Conservation (phyloP, 2,113 vertebrate species). For the Semicossyphus pulcher region DNA sequence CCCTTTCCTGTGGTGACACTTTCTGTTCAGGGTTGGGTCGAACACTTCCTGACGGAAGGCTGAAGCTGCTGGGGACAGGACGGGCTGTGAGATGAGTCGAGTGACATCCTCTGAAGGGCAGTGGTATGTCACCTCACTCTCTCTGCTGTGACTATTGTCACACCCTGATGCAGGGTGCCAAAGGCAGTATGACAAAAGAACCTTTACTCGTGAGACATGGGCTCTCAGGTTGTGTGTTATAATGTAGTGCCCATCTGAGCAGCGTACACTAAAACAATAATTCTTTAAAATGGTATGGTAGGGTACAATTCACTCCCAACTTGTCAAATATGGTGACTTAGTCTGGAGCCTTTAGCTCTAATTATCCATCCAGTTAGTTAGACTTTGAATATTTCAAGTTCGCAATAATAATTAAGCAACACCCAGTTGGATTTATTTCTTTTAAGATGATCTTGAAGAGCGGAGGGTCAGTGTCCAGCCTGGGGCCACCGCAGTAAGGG, state of each 20-base stretch:
- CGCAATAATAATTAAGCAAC: too few species aligned
- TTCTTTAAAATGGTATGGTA: too few species aligned
- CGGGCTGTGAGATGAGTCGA: constrained; percentile 13
- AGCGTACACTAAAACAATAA: constrained; percentile 27
- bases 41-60: constrained; percentile 48
- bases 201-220: constrained; percentile 58
- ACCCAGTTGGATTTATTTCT: too few species aligned
- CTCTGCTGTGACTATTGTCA: constrained; percentile 16
- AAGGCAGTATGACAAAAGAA: too few species aligned
- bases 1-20: constrained; percentile 3
- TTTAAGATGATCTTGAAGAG: too few species aligned
- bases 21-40: constrained; percentile 41
- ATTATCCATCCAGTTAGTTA: too few species aligned
- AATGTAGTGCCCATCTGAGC: constrained; percentile 13
- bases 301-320: too few species aligned
- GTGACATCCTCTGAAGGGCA: constrained; percentile 30
- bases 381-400: too few species aligned
- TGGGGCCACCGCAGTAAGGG: too few species aligned
- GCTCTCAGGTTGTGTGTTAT: constrained; percentile 23
- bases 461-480: too few species aligned
- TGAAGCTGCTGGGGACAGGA: constrained; percentile 32
- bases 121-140: constrained; percentile 7
- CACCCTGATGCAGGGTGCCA: constrained; percentile 14
- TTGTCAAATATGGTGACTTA: too few species aligned
- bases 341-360: too few species aligned